A percentile compares a stretch with the other conserved stretches of the same genome.
Evolutionary conservation across 2,113 vertebrate species (phyloP).

Genomic region (Ahaetulla prasina): DNA sequence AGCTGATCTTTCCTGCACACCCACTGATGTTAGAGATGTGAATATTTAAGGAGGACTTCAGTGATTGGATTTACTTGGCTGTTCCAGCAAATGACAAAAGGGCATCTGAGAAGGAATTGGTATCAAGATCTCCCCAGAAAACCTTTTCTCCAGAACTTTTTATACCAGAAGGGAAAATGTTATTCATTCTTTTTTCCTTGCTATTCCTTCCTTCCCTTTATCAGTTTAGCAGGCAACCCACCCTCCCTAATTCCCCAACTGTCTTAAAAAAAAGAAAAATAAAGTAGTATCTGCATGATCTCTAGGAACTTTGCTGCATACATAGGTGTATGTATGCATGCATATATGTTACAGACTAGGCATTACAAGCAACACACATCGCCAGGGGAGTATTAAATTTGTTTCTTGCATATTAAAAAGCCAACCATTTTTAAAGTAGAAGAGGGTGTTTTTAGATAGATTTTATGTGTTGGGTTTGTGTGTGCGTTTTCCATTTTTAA

Average conservation of each 20-base stretch:
- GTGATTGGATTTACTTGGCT: conserved; percentile 55
- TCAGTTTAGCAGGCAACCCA: conserved; percentile 71
- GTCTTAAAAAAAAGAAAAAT: conserved; percentile 62
- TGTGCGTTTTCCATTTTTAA: conserved; percentile 50
- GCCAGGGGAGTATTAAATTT: conserved; percentile 72
- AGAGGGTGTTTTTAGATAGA: conserved; percentile 70
- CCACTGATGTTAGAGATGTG: conserved; percentile 93
- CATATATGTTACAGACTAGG: background rate
- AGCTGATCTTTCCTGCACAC: conserved; percentile 89
- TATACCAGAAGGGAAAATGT: conserved; percentile 69
- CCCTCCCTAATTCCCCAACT: conserved; percentile 60
- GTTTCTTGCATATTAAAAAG: conserved; percentile 69
- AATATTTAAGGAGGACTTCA: conserved; percentile 81
- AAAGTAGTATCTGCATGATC: conserved; percentile 70
- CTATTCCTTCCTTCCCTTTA: conserved; percentile 70
- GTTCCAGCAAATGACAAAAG: conserved; percentile 52
- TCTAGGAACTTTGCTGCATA: conserved; percentile 65
- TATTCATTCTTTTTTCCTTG: conserved; percentile 52
- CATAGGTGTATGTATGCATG: conserved; percentile 38
- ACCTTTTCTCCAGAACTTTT: conserved; percentile 63
- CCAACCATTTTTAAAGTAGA: conserved; percentile 79
- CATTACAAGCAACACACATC: conserved; percentile 50
- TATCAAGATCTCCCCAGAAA: conserved; percentile 55
- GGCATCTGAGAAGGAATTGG: conserved; percentile 56
- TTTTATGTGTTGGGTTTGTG: conserved; percentile 45